Evolutionary conservation across 2,113 vertebrate species (phyloP), one percentile per base, ranked within the genome.

Genomic region (Bothrops jararaca): DNA sequence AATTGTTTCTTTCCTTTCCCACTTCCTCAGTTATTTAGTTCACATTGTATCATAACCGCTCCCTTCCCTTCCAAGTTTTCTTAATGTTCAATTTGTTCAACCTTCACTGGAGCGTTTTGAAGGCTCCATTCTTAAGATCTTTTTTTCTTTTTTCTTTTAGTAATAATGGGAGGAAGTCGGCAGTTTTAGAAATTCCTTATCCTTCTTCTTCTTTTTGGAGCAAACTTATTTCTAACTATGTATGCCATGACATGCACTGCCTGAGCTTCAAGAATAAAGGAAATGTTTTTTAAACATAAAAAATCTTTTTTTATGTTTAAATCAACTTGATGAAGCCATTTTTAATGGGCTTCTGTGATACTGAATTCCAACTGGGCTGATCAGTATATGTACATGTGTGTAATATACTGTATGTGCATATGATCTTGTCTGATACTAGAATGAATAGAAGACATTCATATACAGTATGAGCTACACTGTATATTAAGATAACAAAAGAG

Each of bases 401-500:
- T 56, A 20, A 52, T 52, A 26, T 13, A 69, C 29, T 69, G 12
- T 2, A 58, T 50, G 10, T 34, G 24, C 24, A 45, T 42, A 13
- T 26, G 54, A 15, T 26, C 12, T 60, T 85, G 45, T 52, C 5
- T 11, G 29, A 9, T 34, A 34, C 11, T 13, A 53, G 74, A n/a
- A 53, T 56, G 52, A 85, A 6, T 48, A 11, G 34, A 23, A 60
- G 54, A 54, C 45, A 92, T 92, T 0, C 94, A 90, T 34, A 69
- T 88, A 86, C 64, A 69, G 64, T 34, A 69, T 88, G 80, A 96
- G 95, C 92, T 95, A 95, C 89, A 80, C 92, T 95, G 95, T 91
- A 80, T 42, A 95, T 95, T 96, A 94, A 92, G 86, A 94, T 92
- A 96, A 96, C 89, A 95, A 93, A 94, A 90, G 92, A 86, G 93